Conservation (phyloP, 2,113 vertebrate species). For the Syrrhaptes paradoxus region DNA sequence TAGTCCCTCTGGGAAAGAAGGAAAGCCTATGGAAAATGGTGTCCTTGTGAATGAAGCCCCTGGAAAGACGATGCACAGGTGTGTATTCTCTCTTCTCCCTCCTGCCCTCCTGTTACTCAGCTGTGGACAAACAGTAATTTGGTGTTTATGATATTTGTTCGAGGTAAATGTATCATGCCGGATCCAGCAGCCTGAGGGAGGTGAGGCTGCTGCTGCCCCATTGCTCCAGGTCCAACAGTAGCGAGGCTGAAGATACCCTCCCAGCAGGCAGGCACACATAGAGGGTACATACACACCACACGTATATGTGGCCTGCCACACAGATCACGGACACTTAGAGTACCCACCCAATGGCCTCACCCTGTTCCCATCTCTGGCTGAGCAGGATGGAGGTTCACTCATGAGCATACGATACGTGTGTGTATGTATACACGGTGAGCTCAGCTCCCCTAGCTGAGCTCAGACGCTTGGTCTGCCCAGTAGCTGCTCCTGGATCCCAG, state of each 20-base stretch:
- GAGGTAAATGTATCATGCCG: accelerated
- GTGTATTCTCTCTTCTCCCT: not conserved
- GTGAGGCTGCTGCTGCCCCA: not conserved
- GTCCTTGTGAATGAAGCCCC: constrained; percentile 51
- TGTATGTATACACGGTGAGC: no score
- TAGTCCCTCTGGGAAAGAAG: constrained; percentile 64
- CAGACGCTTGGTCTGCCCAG: not conserved
- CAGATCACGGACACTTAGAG: not conserved
- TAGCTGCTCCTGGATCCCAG: not conserved
- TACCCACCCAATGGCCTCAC: not conserved
- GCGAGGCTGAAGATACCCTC: not conserved
- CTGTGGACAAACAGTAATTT: not conserved
- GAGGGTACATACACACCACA: no score
- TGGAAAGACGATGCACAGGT: constrained; percentile 68
- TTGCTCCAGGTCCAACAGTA: not conserved
- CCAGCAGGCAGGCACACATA: accelerated
- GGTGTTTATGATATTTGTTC: not conserved
- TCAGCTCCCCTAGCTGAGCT: not conserved
- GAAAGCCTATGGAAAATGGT: constrained; percentile 81
- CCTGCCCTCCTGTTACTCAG: not conserved
- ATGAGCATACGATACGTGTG: accelerated
- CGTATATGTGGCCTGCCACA: accelerated
- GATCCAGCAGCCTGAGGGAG: not conserved
- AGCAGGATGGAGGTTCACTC: not conserved
- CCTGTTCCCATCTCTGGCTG: not conserved